These are phyloP conservation scores for Aphrophora alni DNA, from an alignment of 2,888 invertebrate species.

Conservation along the genomic window DNA sequence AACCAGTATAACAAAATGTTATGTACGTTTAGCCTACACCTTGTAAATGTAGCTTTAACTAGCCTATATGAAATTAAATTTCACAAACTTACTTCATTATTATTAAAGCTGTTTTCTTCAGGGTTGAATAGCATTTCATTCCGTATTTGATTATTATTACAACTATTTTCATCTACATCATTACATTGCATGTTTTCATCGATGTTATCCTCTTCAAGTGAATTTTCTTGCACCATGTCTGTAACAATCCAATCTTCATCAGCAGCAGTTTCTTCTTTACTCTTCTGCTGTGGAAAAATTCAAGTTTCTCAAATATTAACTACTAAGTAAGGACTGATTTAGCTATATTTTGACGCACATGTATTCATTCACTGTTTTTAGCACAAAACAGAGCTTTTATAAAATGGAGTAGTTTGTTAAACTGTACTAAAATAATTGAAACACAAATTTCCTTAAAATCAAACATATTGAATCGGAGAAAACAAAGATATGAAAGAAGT, in stretches of 20 bases:
- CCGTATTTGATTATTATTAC: background rate
- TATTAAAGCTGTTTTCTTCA: background rate
- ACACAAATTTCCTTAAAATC: too few species aligned
- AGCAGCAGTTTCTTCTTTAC: background rate
- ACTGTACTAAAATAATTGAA: too few species aligned
- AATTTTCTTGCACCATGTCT: background rate
- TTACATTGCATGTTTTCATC: background rate
- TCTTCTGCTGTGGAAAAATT: conserved; percentile 9
- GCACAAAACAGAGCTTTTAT: too few species aligned
- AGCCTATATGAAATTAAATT: background rate
- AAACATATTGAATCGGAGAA: too few species aligned
- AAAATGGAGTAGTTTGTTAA: too few species aligned
- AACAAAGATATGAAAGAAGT: background rate
- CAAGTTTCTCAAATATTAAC: background rate
- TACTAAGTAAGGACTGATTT: background rate
- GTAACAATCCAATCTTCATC: background rate
- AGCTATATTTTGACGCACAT: background rate
- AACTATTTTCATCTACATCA: background rate
- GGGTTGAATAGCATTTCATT: background rate
- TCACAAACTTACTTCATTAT: background rate
- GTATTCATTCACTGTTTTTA: too few species aligned
- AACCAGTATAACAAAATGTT: too few species aligned
- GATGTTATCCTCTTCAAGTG: background rate
- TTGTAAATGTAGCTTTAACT: too few species aligned
- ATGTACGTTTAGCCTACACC: too few species aligned